These are phyloP conservation scores for Hemibagrus wyckioides DNA, from an alignment of 2,113 vertebrate species.

Conservation along the genomic window DNA sequence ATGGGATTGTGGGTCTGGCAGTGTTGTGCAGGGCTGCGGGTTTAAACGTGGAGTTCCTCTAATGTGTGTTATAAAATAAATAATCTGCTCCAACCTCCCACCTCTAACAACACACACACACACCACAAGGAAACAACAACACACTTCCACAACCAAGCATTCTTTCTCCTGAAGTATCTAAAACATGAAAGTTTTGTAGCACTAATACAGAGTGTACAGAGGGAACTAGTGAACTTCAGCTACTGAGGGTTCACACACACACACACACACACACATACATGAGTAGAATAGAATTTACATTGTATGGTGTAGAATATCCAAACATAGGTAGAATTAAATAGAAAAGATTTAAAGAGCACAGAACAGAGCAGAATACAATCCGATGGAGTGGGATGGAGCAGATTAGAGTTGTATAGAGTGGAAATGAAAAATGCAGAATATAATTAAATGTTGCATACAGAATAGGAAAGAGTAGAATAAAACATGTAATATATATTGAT, in stretches of 20 bases:
- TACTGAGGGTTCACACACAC: not conserved
- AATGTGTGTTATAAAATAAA: conserved; percentile 44
- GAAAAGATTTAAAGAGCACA: not conserved
- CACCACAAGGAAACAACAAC: conserved; percentile 4
- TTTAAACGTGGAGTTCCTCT: conserved; percentile 37
- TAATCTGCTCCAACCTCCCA: not conserved
- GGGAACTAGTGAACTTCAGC: not conserved
- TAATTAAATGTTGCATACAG: not conserved
- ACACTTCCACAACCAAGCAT: not conserved
- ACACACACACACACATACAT: not conserved
- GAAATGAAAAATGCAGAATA: too few species aligned
- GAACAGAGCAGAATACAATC: not conserved
- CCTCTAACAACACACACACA: not conserved
- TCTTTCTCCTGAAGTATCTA: not conserved
- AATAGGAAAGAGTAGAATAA: too few species aligned
- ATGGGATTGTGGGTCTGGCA: conserved; percentile 57
- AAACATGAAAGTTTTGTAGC: not conserved
- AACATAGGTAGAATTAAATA: not conserved
- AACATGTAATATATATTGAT: too few species aligned
- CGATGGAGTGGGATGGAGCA: not conserved
- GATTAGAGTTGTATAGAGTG: not conserved
- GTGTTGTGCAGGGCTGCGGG: not conserved
- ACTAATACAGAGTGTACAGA: too few species aligned
- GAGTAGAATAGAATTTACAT: too few species aligned
- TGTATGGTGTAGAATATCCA: too few species aligned